These are phyloP conservation scores for Lottia gigantea DNA, from an alignment of 2,888 invertebrate genomes.

Conservation along the genomic window DNA sequence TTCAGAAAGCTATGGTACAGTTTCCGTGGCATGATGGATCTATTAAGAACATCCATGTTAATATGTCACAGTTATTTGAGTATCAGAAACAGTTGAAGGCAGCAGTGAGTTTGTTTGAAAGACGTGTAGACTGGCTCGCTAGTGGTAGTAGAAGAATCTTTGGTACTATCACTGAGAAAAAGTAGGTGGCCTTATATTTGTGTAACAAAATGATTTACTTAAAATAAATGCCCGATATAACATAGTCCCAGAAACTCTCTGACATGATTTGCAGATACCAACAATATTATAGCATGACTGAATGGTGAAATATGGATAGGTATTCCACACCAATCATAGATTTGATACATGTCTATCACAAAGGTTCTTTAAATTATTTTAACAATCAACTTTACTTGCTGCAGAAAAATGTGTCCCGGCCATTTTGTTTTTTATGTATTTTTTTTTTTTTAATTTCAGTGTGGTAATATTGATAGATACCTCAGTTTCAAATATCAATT, in stretches of 20 bases:
- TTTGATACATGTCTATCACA: neutral
- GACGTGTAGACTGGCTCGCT: slow-evolving; percentile 67
- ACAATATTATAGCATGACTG: neutral
- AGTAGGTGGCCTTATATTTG: slow-evolving; percentile 41
- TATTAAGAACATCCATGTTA: slow-evolving; percentile 67
- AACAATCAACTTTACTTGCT: too few species aligned
- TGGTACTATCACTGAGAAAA: slow-evolving; percentile 66
- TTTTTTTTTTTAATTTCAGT: slow-evolving; percentile 43
- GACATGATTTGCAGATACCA: neutral
- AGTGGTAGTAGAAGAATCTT: slow-evolving; percentile 65
- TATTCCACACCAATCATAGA: too few species aligned
- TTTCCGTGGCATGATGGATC: slow-evolving; percentile 69
- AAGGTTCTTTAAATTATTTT: neutral
- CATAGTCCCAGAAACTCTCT: neutral
- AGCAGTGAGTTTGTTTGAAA: slow-evolving; percentile 64
- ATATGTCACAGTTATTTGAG: slow-evolving; percentile 67
- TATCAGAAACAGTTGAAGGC: slow-evolving; percentile 68
- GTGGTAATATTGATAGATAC: slow-evolving; percentile 66
- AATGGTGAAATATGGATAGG: too few species aligned
- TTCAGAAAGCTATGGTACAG: slow-evolving; percentile 67
- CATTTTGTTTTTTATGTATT: neutral
- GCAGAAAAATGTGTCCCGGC: too few species aligned
- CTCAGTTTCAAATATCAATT: slow-evolving; percentile 65
- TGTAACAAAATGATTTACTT: too few species aligned
- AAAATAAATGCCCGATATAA: too few species aligned